phyloP scores from a whole-genome alignment of 2,113 vertebrate species.

The Eulemur macaco region DNA sequence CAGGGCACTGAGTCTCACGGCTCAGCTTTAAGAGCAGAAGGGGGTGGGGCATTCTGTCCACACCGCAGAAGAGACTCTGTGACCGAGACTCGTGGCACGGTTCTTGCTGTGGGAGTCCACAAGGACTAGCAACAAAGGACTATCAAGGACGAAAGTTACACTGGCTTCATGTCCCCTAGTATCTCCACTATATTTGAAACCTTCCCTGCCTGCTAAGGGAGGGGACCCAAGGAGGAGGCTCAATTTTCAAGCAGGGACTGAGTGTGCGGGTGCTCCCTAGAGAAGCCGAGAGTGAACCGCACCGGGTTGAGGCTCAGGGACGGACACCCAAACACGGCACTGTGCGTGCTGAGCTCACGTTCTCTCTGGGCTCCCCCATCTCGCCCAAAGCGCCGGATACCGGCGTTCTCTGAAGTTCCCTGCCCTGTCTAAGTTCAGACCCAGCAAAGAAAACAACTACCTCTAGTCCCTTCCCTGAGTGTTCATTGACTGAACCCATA shows the following conservation, averaged over 20 bases:
- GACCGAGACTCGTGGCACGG: not conserved
- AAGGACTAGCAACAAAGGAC: not conserved
- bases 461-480: too few relatives aligned
- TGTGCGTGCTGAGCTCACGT: too few relatives aligned
- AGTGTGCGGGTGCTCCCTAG: too few relatives aligned
- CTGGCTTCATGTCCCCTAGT: too few relatives aligned
- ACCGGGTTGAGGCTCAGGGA: not conserved
- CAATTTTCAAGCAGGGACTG: not conserved
- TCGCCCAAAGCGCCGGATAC: too few relatives aligned
- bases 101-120: not conserved
- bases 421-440: too few relatives aligned
- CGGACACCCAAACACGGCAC: rapidly evolving
- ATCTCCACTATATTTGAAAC: not conserved
- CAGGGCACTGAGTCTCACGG: not conserved
- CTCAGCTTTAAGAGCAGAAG: not conserved
- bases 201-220: not conserved
- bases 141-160: not conserved
- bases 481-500: too few relatives aligned
- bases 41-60: not conserved
- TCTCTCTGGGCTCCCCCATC: too few relatives aligned
- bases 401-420: too few relatives aligned
- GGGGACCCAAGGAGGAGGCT: not conserved
- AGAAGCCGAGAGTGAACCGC: not conserved
- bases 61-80: not conserved
- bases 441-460: too few relatives aligned